A percentile compares a stretch with the other conserved stretches of the same genome.
Evolutionary conservation across 2,888 invertebrate genomes (phyloP).

Genomic region (Metallyticus violacea): DNA sequence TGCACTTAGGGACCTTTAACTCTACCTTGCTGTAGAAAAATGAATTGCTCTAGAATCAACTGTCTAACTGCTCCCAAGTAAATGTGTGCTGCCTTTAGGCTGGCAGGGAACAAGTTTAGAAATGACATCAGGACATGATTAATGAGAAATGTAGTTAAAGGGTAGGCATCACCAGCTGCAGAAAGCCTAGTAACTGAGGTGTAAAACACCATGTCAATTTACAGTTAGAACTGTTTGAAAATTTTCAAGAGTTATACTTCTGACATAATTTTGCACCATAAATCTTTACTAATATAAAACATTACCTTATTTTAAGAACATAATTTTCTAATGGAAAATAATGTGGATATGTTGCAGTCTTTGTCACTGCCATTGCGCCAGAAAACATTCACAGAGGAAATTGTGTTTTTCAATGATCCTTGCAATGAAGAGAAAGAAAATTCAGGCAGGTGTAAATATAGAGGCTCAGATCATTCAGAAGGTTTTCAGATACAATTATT

Average conservation of each 20-base stretch:
- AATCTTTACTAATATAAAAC: constrained; percentile 19
- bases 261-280: constrained; percentile 16
- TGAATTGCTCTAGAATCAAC: too few species aligned
- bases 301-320: neutral
- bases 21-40: too few species aligned
- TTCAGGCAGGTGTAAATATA: constrained; percentile 41
- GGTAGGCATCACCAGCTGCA: too few species aligned
- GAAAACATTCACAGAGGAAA: constrained; percentile 68
- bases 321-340: neutral
- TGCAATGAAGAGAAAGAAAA: constrained; percentile 52
- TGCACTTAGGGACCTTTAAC: too few species aligned
- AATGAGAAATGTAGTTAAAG: too few species aligned
- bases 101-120: too few species aligned
- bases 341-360: neutral
- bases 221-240: neutral
- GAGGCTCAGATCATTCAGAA: constrained; percentile 61
- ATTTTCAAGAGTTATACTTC: neutral
- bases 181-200: too few species aligned
- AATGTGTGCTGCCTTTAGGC: too few species aligned
- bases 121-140: too few species aligned
- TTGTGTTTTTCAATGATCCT: constrained; percentile 70
- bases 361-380: neutral
- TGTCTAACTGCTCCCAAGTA: too few species aligned
- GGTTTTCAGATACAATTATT: constrained; percentile 66
- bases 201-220: too few species aligned